Evolutionary conservation across 2,888 invertebrate genomes (phyloP), one percentile per base, ranked within the genome.

Genomic region (Lasiommata megera): DNA sequence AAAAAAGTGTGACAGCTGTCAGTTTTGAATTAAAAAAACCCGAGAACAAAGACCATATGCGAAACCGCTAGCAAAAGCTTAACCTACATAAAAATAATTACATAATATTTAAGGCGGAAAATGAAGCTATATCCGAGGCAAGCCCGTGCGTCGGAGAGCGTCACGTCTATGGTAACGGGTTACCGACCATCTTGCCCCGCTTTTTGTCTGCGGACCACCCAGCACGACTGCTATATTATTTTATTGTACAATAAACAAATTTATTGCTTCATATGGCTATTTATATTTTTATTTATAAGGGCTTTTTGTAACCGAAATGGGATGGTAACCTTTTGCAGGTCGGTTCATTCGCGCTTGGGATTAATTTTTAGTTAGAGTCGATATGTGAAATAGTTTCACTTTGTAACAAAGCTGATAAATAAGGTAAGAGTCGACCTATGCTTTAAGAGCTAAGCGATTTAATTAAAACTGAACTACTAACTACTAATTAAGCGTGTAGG

Each of bases 161-260:
- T 58, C 74, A 72, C 74, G 73, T 80, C 77, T 80, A 82, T 73
- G 72, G 73, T 74, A 77, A 75, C 76, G 75, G 69, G 71, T 75
- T 71, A 73, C 79, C 74, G 78, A 82, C 83, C 59, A 54, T 60
- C 56, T 60, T 56, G 62, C 68, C 64, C 71, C 68, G 77, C 77
- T 82, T 83, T 84, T 84, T 84, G 81, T 82, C 69, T 75, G 70
- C 66, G 76, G 90, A 89, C 90, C 90, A 89, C 90, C 90, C 90
- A 90, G 72, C 80, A 79, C 78, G 88, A 74, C 79, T 77, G 81
- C 82, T 80, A 82, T 82, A 88, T 89, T 88, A 89, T 88, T 89
- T 90, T 90, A 89, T 89, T 88, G 84, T 88, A 88, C 86, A 82
- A 88, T 89, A 88, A 90, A 90, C 84, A 87, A 87, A 89, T 90